Conservation (phyloP, 2,797 vertebrate species). For the Sciaenops ocellatus region DNA sequence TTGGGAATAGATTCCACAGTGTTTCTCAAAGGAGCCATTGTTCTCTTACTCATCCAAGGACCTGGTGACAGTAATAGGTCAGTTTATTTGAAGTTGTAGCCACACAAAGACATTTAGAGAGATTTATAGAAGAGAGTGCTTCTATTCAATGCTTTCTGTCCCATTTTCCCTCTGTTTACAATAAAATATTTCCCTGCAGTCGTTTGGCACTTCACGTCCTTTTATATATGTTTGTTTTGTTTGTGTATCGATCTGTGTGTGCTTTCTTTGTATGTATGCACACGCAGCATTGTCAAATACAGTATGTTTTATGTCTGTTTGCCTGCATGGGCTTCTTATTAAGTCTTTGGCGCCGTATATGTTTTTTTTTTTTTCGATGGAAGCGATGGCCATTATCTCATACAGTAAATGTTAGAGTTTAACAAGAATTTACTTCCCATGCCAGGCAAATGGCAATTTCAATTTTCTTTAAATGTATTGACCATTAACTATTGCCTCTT, state of each 20-base stretch:
- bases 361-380: background rate
- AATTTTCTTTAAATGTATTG: conserved; percentile 6
- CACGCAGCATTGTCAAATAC: background rate
- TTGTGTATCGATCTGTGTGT: background rate
- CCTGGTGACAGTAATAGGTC: conserved; percentile 50
- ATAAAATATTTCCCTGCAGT: conserved; percentile 35
- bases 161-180: conserved; percentile 45
- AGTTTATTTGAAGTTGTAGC: conserved; percentile 57
- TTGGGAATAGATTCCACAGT: conserved; percentile 26
- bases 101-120: conserved; percentile 53
- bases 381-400: conserved; percentile 8
- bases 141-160: conserved; percentile 41
- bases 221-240: conserved; percentile 23
- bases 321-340: conserved; percentile 17
- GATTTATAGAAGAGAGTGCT: conserved; percentile 43
- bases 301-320: background rate
- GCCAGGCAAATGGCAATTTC: background rate
- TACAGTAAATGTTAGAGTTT: background rate
- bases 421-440: background rate
- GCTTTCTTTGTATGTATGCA: background rate
- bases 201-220: conserved; percentile 1
- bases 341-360: conserved; percentile 11
- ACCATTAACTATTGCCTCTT: conserved; percentile 1
- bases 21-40: conserved; percentile 43
- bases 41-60: conserved; percentile 44